Evolutionary conservation across 1,140 invertebrate genomes (phyloP).

Genomic region (Diplogasteroides magnus): DNA sequence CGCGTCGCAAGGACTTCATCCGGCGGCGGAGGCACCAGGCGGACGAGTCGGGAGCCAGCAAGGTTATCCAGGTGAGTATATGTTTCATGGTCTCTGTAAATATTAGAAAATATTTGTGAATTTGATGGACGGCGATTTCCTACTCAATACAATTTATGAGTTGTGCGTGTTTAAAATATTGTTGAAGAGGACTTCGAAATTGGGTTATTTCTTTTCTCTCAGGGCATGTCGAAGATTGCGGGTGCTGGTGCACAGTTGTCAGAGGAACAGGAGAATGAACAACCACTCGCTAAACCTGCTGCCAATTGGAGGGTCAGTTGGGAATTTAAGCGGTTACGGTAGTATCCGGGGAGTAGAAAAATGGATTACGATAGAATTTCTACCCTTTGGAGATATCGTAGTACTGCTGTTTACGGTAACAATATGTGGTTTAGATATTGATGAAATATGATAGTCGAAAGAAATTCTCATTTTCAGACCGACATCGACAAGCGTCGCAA

Average conservation of each 20-base stretch:
- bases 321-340: constrained; percentile 20
- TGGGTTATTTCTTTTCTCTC: constrained; percentile 3
- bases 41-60: constrained; percentile 46
- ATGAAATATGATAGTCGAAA: too few species aligned
- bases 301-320: constrained; percentile 39
- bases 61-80: constrained; percentile 46
- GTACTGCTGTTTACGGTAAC: not conserved
- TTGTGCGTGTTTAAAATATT: not conserved
- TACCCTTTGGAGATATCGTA: too few species aligned
- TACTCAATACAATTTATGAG: not conserved
- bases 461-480: constrained; percentile 28
- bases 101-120: not conserved
- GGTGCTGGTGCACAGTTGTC: constrained; percentile 21
- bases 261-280: constrained; percentile 30
- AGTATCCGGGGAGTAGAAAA: too few species aligned
- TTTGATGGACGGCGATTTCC: not conserved
- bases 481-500: constrained; percentile 64
- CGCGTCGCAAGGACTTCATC: constrained; percentile 52
- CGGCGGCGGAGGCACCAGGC: constrained; percentile 45
- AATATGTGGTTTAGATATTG: not conserved
- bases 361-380: too few species aligned
- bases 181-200: not conserved
- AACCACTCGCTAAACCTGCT: constrained; percentile 23
- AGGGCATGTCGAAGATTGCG: constrained; percentile 54
- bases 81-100: not conserved